Conservation (phyloP, 2,888 invertebrate genomes). For the Aleiodes alternator region DNA sequence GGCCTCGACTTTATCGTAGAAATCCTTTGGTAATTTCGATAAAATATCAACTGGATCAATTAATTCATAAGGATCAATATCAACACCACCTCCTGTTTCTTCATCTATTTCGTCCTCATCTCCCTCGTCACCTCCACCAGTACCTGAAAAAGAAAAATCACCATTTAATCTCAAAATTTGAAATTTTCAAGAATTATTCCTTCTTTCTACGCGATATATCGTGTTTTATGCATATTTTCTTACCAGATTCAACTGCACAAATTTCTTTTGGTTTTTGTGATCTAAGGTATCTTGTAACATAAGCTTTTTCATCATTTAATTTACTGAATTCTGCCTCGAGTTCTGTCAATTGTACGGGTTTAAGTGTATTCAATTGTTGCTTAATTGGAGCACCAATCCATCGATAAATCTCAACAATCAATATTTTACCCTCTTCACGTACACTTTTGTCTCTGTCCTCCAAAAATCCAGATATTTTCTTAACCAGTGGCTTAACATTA, state of each 20-base stretch:
- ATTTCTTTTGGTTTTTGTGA: constrained; percentile 88
- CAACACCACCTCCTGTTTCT: constrained; percentile 77
- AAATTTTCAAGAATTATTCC: no score
- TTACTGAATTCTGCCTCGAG: constrained; percentile 92
- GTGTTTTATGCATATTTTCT: no score
- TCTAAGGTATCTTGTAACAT: constrained; percentile 85
- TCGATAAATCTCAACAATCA: constrained; percentile 95
- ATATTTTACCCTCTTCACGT: constrained; percentile 92
- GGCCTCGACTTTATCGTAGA: constrained; percentile 94
- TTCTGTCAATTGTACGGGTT: constrained; percentile 93
- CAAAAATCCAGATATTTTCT: constrained; percentile 88
- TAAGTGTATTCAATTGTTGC: constrained; percentile 89
- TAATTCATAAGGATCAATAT: constrained; percentile 93
- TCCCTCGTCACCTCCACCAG: constrained; percentile 77
- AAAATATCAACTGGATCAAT: constrained; percentile 95
- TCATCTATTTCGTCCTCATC: constrained; percentile 80
- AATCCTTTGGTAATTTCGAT: constrained; percentile 95
- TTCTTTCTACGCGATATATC: no score
- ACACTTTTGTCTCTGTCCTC: constrained; percentile 95
- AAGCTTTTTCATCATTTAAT: constrained; percentile 80
- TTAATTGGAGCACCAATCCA: constrained; percentile 91
- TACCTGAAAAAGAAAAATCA: constrained; percentile 52
- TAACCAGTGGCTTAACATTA: constrained; percentile 90
- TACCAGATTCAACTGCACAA: constrained; percentile 76
- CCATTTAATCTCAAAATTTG: no score